Conservation (phyloP, 2,888 invertebrate genomes). For the Diarsia rubi region DNA sequence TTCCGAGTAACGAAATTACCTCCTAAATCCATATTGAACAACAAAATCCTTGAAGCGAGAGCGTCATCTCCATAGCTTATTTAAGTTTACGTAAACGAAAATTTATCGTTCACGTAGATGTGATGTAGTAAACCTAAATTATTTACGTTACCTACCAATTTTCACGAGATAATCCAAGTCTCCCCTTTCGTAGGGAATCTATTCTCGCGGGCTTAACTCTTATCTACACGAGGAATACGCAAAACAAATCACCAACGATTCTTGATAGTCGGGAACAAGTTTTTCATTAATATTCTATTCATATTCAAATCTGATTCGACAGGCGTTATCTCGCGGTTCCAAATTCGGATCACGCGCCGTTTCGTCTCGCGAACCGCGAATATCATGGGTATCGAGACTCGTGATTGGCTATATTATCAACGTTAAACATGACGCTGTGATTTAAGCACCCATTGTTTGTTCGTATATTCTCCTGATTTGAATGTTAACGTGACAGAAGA, state of each 20-base stretch:
- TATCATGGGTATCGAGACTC: constrained; percentile 79
- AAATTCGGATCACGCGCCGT: constrained; percentile 84
- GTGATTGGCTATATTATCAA: constrained; percentile 86
- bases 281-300: constrained; percentile 89
- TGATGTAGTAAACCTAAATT: constrained; percentile 40
- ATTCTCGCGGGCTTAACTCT: constrained; percentile 56
- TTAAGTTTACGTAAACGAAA: constrained; percentile 54
- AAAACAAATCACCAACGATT: constrained; percentile 75
- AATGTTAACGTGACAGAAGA: constrained; percentile 56
- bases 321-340: constrained; percentile 80
- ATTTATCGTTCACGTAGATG: constrained; percentile 45
- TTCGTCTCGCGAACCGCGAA: constrained; percentile 75
- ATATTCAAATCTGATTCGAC: constrained; percentile 88
- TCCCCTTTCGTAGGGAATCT: constrained; percentile 51
- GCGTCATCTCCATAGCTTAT: constrained; percentile 51
- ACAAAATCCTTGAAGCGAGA: constrained; percentile 34
- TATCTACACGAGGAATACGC: constrained; percentile 54
- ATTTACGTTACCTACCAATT: constrained; percentile 57
- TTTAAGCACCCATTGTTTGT: constrained; percentile 67
- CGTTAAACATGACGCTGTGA: constrained; percentile 73
- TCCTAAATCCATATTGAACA: constrained; percentile 41
- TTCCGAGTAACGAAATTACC: constrained; percentile 30
- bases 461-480: constrained; percentile 59
- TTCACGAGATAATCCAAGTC: constrained; percentile 56
- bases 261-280: constrained; percentile 80